A percentile compares a stretch with the other conserved stretches of the same genome.
These are phyloP conservation scores for Carapus acus DNA, from an alignment of 2,797 vertebrate species.

Conservation along the genomic window DNA sequence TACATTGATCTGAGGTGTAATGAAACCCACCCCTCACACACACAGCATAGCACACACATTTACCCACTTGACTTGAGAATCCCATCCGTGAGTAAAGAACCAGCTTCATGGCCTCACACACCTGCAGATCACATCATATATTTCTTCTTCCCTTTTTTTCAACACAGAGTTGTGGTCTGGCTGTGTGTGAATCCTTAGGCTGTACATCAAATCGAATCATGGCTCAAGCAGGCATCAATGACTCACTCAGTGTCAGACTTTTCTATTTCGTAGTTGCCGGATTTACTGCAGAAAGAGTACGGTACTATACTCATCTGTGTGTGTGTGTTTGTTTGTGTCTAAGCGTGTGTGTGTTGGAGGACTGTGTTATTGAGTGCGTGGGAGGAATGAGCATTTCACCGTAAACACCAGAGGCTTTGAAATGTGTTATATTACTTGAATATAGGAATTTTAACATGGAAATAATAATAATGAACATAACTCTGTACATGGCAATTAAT, in stretches of 20 bases:
- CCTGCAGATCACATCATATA: not conserved
- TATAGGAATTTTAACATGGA: constrained; percentile 74
- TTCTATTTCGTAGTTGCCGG: constrained; percentile 1
- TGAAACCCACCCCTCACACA: not conserved
- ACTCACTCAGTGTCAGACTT: not conserved
- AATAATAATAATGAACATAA: constrained; percentile 64
- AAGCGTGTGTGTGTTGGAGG: constrained; percentile 26
- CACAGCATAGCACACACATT: too few species aligned
- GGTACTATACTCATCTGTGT: constrained; percentile 27
- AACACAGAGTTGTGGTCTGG: constrained; percentile 7
- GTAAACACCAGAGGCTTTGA: constrained; percentile 28
- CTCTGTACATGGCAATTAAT: constrained; percentile 53
- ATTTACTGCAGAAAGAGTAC: constrained; percentile 13
- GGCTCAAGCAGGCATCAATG: constrained; percentile 6
- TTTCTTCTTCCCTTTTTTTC: not conserved
- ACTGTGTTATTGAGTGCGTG: constrained; percentile 56
- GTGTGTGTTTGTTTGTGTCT: constrained; percentile 21
- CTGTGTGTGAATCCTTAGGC: constrained; percentile 17
- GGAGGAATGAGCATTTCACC: constrained; percentile 21
- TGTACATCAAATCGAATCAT: constrained; percentile 22
- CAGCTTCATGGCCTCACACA: not conserved
- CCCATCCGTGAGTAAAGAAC: not conserved
- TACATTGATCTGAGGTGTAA: constrained; percentile 3
- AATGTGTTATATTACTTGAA: constrained; percentile 81
- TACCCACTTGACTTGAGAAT: constrained; percentile 8